Evolutionary conservation across 2,797 vertebrate species (phyloP).

Genomic region (Myotis myotis): DNA sequence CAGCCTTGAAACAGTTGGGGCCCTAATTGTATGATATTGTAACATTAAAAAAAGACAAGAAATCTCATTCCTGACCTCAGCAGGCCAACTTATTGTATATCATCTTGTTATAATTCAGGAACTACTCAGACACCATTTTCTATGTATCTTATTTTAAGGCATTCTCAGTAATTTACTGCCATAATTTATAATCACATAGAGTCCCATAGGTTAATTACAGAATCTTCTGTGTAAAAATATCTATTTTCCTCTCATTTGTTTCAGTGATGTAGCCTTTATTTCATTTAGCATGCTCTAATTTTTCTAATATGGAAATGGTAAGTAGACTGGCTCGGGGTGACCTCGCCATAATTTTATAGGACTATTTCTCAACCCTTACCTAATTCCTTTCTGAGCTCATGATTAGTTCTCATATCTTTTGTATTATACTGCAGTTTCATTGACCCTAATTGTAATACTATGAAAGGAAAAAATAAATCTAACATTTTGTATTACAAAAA

Average conservation of each 20-base stretch:
- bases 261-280: conserved; percentile 50
- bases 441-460: conserved; percentile 34
- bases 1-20: conserved; percentile 44
- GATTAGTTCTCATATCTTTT: conserved; percentile 41
- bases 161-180: conserved; percentile 61
- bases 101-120: conserved; percentile 58
- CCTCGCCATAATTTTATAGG: conserved; percentile 55
- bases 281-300: conserved; percentile 47
- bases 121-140: conserved; percentile 40
- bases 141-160: conserved; percentile 58
- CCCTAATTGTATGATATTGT: conserved; percentile 39
- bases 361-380: neutral
- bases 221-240: conserved; percentile 52
- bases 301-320: conserved; percentile 50
- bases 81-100: conserved; percentile 34
- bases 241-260: conserved; percentile 52
- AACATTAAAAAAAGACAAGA: neutral
- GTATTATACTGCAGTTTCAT: neutral
- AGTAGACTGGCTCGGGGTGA: conserved; percentile 11
- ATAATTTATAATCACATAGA: conserved; percentile 72
- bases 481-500: conserved; percentile 28
- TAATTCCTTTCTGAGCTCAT: conserved; percentile 63
- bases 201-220: conserved; percentile 73
- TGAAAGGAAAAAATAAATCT: neutral
- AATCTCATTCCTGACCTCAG: conserved; percentile 50